Evolutionary conservation across 2,797 vertebrate species (phyloP), one percentile per base, ranked within the genome.

Genomic region (Eupleurogrammus muticus): DNA sequence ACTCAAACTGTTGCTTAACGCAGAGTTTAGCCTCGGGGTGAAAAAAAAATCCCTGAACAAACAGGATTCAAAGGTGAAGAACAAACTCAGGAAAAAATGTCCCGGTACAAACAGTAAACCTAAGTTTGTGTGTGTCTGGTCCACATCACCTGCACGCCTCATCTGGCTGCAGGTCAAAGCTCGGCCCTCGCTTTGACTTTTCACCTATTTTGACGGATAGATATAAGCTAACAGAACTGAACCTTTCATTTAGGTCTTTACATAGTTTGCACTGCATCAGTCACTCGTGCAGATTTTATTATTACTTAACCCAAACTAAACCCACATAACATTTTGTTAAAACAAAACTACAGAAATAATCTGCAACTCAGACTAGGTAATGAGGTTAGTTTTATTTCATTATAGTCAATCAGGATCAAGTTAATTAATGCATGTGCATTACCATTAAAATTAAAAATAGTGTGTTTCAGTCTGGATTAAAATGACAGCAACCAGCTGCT

Each of bases 31-130:
- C 79, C 66, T 73, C 13, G 0, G 61, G 75, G 44, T 58, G n/a
- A n/a, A n/a, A n/a, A n/a, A n/a, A 78, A 66, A 70, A 35, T 4
- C 57, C 36, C 34, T n/a, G 54, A 79, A 64, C 52, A 80, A 74
- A 82, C 86, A 79, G 79, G 86, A 87, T 80, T 57, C 73, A 24
- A 70, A 83, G 63, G 78, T 11, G 44, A 83, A 62, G 75, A 65
- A 40, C 83, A 89, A 87, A 86, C 65, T 83, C 35, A 56, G 19
- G 34, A 79, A 79, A 77, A 56, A 36, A 64, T 82, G 75, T 73
- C 9, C 49, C 24, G 64, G 80, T 72, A 48, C 72, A 81, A 70
- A 78, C 34, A 1, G 58, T 38, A 14, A 53, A 64, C 56, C 53
- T 13, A 10, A 5, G 54, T n/a, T n/a, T n/a, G n/a, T n/a, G n/a